Base-by-base conservation (phyloP, 2,888 invertebrate species). In the Hofmannophila pseudospretella region DNA sequence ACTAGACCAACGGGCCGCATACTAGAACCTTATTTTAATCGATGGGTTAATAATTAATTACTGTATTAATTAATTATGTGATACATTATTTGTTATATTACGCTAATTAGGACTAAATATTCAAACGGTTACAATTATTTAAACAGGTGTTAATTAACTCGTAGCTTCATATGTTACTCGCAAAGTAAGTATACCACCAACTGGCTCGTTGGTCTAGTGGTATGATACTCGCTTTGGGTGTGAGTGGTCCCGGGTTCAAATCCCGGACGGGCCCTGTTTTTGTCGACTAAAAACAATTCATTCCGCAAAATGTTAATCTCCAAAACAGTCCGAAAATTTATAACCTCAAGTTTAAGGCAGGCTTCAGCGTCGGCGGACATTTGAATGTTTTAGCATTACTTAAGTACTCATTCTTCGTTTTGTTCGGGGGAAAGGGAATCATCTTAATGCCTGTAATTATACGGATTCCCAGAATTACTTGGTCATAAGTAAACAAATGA, bases 361-460 rank as follows among this genome's bases (percentile, higher is more conserved):
- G 22, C 35, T 43, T 35, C 56, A 47, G 54, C 61, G 57, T 54
- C 63, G 55, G 65, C 54, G 80, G 81, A 79, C 85, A 81, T 84
- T 84, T 81, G 78, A 82, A 85, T 81, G 81, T 82, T 79, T 79
- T 71, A 80, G 67, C 79, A 77, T 79, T 74, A 77, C 73, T 79
- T 79, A 73, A 73, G 68, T 73, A 55, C 54, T 46, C 51, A 49
- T 64, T 60, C 64, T 67, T 54, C 63, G 58, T 60, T 67, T 61
- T 60, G 69, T 63, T 63, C 53, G 67, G 58, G 74, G 75, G 68
- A 67, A 64, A 54, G 59, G 58, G 84, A 77, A 78, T 87, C 85
- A 86, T 87, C 86, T 81, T 86, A 85, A 87, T 87, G 71, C 85
- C 67, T 55, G 85, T 85, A 87, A 88, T 88, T 88, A 87, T 86